Percentiles rank a stretch among this genome's conserved stretches.
Conservation (phyloP, 2,888 invertebrate genomes). For the Oscheius sp. region DNA sequence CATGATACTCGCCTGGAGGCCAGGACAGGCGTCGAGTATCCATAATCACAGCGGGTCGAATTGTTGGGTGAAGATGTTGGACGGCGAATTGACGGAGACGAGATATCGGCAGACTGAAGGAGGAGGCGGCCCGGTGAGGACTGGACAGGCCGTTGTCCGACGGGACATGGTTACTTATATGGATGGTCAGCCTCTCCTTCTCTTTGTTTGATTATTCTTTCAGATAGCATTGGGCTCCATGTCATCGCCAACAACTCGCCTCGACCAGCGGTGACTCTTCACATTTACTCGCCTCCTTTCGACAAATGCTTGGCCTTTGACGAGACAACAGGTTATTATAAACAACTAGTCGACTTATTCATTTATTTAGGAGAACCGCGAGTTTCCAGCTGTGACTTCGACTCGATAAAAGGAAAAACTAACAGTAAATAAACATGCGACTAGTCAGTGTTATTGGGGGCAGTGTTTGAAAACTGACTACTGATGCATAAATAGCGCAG, state of each 20-base stretch:
- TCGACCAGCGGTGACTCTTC: background rate
- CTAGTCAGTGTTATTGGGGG: background rate
- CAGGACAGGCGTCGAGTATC: background rate
- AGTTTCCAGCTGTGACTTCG: background rate
- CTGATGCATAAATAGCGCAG: background rate
- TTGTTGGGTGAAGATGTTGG: slow-evolving; percentile 1
- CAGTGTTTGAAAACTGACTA: background rate
- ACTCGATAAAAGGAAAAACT: background rate
- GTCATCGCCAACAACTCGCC: background rate
- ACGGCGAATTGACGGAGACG: slow-evolving; percentile 1
- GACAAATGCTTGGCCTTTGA: background rate
- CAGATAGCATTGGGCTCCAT: background rate
- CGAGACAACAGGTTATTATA: background rate
- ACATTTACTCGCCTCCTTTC: slow-evolving; percentile 1
- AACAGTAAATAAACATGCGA: background rate
- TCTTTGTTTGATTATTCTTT: background rate
- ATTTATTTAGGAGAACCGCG: background rate
- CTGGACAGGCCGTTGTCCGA: background rate
- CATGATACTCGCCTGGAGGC: background rate
- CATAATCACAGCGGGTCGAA: background rate
- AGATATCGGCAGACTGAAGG: background rate
- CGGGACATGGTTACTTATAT: slow-evolving; percentile 3
- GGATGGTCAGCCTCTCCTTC: background rate
- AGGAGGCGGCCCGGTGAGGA: background rate
- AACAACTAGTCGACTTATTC: background rate